Evolutionary conservation across 2,888 invertebrate genomes (phyloP).

Genomic region (Notocelia uddmanniana): DNA sequence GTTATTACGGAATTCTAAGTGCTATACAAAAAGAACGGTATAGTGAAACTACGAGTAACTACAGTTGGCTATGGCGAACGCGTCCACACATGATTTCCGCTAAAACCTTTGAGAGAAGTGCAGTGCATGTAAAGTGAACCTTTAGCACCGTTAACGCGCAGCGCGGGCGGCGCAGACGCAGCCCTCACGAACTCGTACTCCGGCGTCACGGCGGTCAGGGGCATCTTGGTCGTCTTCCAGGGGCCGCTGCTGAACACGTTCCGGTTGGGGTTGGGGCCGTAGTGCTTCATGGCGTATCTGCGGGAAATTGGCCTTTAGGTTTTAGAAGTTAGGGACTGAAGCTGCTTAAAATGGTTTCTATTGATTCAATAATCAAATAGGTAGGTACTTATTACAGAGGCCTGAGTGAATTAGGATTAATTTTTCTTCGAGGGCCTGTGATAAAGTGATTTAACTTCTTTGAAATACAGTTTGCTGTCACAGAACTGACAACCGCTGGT

Average conservation of each 20-base stretch:
- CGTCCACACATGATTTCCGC: no score
- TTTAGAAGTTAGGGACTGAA: neutral
- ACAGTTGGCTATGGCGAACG: no score
- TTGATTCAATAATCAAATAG: no score
- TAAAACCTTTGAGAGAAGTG: constrained; percentile 53
- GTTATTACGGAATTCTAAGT: no score
- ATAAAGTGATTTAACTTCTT: no score
- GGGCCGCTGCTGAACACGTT: constrained; percentile 59
- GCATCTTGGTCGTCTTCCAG: constrained; percentile 71
- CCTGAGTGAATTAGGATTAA: no score
- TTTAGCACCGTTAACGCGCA: constrained; percentile 75
- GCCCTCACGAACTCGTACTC: constrained; percentile 73
- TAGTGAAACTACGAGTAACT: no score
- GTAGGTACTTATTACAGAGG: neutral
- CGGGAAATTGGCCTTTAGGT: constrained; percentile 6
- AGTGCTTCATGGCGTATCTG: constrained; percentile 74
- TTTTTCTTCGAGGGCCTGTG: no score
- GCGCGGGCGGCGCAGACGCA: constrained; percentile 62
- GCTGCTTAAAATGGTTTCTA: neutral
- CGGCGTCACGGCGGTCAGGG: constrained; percentile 58
- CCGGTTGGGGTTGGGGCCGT: constrained; percentile 58
- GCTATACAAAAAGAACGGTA: no score
- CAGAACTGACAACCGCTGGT: no score
- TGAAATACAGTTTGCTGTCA: no score
- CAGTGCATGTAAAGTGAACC: constrained; percentile 68